Evolutionary conservation across 2,113 vertebrate genomes (phyloP), one percentile per base, ranked within the genome.

Genomic region (Oreochromis aureus): DNA sequence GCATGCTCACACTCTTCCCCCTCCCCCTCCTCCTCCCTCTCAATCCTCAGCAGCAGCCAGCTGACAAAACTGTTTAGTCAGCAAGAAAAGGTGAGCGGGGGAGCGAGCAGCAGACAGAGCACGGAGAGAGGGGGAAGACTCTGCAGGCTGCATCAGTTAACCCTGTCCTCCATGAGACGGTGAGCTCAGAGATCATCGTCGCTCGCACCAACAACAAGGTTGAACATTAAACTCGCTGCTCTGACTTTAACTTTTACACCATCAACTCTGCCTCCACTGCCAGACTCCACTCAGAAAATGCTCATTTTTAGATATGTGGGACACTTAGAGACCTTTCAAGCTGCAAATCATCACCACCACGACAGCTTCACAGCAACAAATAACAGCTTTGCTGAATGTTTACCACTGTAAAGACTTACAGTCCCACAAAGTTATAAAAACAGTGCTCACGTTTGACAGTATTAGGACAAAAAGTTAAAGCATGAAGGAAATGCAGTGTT

Each of bases 41-140:
- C 71, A 46, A 34, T 84, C 82, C 61, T 85, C 39, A 73, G 83
- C 96, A 48, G 71, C 71, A 96, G 95, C 96, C 97, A 97, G 97
- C 97, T 97, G 97, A 97, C 96, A 96, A 93, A 97, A 97, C 92
- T 96, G 97, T 97, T 96, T 95, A 97, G 97, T 98, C 97, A 97
- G 97, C 97, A 96, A 92, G 93, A 94, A 89, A 73, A 88, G 85
- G 85, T 24, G 63, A 90, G 90, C 66, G 86, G 90, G 89, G 89
- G 86, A 86, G 85, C 55, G 55, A 58, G 85, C n/a, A 10, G n/a
- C 61, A 73, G 53, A 61, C 55, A 86, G 69, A 81, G 13, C 41
- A 41, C 18, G 34, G 73, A 87, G 82, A 91, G 82, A 87, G 83
- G 81, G 81, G 19, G 82, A 61, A 84, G 36, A 7, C 12, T 66